phyloP scores from a whole-genome alignment of 1,140 invertebrate genomes.

The Papilio polyxenes region DNA sequence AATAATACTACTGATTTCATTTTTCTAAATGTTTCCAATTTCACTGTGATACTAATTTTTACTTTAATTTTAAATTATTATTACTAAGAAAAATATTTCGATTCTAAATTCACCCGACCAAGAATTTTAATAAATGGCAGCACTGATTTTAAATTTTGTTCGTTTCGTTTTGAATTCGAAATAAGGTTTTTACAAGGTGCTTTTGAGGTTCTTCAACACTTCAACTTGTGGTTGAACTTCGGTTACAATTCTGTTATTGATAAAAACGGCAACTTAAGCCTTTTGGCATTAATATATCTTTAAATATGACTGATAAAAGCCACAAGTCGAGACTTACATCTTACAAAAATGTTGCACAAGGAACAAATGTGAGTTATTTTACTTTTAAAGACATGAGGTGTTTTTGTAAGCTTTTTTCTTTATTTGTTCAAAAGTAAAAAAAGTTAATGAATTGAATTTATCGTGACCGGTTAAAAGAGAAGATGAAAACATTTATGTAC shows the following conservation, averaged over 20 bases:
- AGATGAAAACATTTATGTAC: neutral
- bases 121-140: slow-evolving; percentile 13
- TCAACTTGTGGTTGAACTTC: neutral
- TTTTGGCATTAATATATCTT: slow-evolving; percentile 12
- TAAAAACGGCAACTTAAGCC: neutral
- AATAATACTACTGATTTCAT: too few species aligned
- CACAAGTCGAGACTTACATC: slow-evolving; percentile 60
- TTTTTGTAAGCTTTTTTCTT: neutral
- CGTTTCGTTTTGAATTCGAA: slow-evolving; percentile 10
- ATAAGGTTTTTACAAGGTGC: neutral
- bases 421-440: neutral
- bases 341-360: slow-evolving; percentile 67
- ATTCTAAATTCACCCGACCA: neutral
- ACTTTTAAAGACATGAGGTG: slow-evolving; percentile 32
- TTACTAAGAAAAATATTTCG: neutral
- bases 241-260: neutral
- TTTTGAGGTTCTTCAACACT: neutral
- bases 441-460: neutral
- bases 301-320: slow-evolving; percentile 59
- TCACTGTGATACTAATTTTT: neutral
- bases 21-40: neutral
- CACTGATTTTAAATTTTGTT: slow-evolving; percentile 31
- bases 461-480: neutral
- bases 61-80: neutral
- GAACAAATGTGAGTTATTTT: slow-evolving; percentile 59